Evolutionary conservation across 2,888 invertebrate species (phyloP).

Genomic region (Drosophila peninsularis): DNA sequence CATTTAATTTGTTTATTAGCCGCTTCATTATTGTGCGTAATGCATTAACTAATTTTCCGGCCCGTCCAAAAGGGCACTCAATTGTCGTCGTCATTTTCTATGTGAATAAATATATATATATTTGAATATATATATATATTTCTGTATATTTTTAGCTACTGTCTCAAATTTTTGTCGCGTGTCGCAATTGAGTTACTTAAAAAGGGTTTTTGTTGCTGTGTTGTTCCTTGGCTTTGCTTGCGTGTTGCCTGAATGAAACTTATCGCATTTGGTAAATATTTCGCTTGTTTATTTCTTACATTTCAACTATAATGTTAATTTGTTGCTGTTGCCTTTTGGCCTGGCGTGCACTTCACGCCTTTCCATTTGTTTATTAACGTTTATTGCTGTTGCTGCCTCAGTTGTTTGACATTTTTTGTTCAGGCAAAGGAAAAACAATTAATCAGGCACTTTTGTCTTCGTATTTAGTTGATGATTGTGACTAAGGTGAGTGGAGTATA

Average conservation of each 20-base stretch:
- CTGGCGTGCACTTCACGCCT: slow-evolving; percentile 64
- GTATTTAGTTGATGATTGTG: background rate
- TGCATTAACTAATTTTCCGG: slow-evolving; percentile 42
- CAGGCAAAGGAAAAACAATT: slow-evolving; percentile 38
- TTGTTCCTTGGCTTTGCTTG: slow-evolving; percentile 29
- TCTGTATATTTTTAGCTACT: slow-evolving; percentile 6
- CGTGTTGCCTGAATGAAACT: slow-evolving; percentile 29
- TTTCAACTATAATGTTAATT: slow-evolving; percentile 45
- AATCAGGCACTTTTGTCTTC: slow-evolving; percentile 40
- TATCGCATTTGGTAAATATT: slow-evolving; percentile 59
- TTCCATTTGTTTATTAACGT: slow-evolving; percentile 54
- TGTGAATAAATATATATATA: background rate
- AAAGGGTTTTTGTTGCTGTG: slow-evolving; percentile 10
- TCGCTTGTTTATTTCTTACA: slow-evolving; percentile 57
- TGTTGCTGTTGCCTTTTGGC: slow-evolving; percentile 13
- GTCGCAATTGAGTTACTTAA: slow-evolving; percentile 39
- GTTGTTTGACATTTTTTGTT: slow-evolving; percentile 26
- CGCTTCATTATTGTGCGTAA: slow-evolving; percentile 36
- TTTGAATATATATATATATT: background rate
- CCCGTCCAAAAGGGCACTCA: slow-evolving; percentile 43
- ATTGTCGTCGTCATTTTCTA: slow-evolving; percentile 46
- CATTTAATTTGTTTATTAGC: slow-evolving; percentile 39
- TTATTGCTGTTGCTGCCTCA: slow-evolving; percentile 24
- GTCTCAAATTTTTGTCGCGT: slow-evolving; percentile 52
- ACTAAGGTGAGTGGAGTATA: background rate